phyloP scores from a whole-genome alignment of 2,113 vertebrate genomes.

The Gavia stellata region DNA sequence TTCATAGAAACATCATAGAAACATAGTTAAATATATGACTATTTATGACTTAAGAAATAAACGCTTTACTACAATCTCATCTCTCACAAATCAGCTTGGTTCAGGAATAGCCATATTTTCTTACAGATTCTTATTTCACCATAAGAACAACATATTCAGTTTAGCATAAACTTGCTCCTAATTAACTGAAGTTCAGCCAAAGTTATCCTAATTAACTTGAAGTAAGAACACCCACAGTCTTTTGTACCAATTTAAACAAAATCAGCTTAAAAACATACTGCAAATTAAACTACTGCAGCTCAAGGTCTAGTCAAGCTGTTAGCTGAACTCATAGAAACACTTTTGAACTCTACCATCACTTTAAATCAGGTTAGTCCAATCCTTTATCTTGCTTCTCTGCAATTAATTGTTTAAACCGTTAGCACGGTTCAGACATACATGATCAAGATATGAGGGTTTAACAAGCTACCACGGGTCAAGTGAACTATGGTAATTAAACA shows the following conservation, averaged over 20 bases:
- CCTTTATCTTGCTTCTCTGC: neutral
- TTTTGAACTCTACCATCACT: rapidly evolving
- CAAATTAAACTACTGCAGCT: neutral
- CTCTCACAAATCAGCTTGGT: neutral
- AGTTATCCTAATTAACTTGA: neutral
- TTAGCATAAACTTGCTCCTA: neutral
- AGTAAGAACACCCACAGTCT: neutral
- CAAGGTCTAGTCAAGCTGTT: neutral
- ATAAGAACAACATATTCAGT: neutral
- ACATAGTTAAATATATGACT: neutral
- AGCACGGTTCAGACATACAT: neutral
- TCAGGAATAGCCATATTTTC: neutral
- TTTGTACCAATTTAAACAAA: neutral
- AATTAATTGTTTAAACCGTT: neutral
- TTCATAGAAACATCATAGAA: neutral
- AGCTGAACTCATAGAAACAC: neutral
- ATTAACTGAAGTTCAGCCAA: neutral
- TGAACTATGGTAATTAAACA: neutral
- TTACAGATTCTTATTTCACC: neutral
- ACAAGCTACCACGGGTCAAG: neutral
- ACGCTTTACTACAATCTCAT: neutral
- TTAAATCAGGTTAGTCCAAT: neutral
- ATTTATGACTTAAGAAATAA: neutral
- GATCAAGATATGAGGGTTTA: neutral
- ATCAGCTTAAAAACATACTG: neutral